These are phyloP conservation scores for Drosophila cracens DNA, from an alignment of 2,888 invertebrate species.

Conservation along the genomic window DNA sequence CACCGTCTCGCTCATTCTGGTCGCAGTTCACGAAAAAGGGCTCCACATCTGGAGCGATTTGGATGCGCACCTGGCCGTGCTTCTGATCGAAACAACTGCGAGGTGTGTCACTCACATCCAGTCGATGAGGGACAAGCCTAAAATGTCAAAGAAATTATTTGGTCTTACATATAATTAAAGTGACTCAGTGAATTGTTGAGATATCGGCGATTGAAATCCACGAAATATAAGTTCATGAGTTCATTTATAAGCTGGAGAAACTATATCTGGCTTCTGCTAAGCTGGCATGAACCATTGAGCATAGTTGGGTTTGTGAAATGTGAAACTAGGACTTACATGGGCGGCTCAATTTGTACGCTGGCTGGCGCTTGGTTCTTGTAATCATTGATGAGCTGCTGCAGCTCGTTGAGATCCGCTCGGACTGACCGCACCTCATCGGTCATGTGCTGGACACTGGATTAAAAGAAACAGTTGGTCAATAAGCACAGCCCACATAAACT, in stretches of 20 bases:
- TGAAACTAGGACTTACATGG: slow-evolving; percentile 39
- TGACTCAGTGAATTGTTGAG: background rate
- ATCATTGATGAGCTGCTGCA: slow-evolving; percentile 58
- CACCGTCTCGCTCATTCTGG: slow-evolving; percentile 51
- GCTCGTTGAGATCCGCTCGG: slow-evolving; percentile 38
- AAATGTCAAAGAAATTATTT: background rate
- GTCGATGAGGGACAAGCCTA: background rate
- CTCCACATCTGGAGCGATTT: slow-evolving; percentile 26
- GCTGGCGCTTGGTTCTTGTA: slow-evolving; percentile 36
- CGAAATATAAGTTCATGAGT: background rate
- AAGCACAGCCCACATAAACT: background rate
- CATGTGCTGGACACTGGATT: slow-evolving; percentile 43
- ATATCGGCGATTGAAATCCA: background rate
- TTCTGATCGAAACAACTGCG: slow-evolving; percentile 55
- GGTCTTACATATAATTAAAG: background rate
- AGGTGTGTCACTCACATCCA: slow-evolving; percentile 27
- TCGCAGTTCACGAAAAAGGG: slow-evolving; percentile 67
- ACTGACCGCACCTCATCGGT: slow-evolving; percentile 44
- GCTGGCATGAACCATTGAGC: background rate
- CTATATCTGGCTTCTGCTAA: background rate
- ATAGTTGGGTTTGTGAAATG: background rate
- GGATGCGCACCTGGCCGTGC: slow-evolving; percentile 59
- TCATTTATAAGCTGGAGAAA: background rate
- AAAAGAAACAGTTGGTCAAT: background rate
- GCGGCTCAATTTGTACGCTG: slow-evolving; percentile 1